Conservation (phyloP, 1,140 invertebrate species). For the Dendrolimus kikuchii region DNA sequence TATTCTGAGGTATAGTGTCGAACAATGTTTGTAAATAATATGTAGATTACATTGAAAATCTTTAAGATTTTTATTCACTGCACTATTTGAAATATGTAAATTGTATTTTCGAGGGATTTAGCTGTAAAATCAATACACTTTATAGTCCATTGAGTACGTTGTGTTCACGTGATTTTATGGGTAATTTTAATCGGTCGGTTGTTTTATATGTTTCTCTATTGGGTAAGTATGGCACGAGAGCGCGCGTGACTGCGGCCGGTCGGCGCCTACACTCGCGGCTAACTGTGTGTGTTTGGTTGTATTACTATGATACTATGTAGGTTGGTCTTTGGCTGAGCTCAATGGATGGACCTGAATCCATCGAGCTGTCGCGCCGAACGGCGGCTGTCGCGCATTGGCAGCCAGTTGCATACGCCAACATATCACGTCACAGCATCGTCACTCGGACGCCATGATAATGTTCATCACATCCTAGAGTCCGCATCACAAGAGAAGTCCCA, state of each 20-base stretch:
- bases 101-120: too few species aligned
- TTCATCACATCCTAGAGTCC: too few species aligned
- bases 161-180: slow-evolving; percentile 10
- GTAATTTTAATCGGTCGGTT: slow-evolving; percentile 5
- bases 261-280: slow-evolving; percentile 11
- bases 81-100: too few species aligned
- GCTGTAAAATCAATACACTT: too few species aligned
- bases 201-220: slow-evolving; percentile 11
- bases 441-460: too few species aligned
- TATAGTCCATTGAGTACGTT: slow-evolving; percentile 5
- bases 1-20: too few species aligned
- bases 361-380: slow-evolving; percentile 1
- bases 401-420: background rate
- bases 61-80: too few species aligned
- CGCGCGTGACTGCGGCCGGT: slow-evolving; percentile 12
- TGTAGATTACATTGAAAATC: too few species aligned
- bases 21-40: too few species aligned
- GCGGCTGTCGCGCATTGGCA: background rate
- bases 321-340: background rate
- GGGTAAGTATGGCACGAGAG: slow-evolving; percentile 10
- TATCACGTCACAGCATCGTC: background rate
- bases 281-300: slow-evolving; percentile 4
- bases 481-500: too few species aligned
- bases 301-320: background rate
- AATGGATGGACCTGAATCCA: background rate